phyloP scores from a whole-genome alignment of 2,797 vertebrate genomes.

The Nannoperca australis region DNA sequence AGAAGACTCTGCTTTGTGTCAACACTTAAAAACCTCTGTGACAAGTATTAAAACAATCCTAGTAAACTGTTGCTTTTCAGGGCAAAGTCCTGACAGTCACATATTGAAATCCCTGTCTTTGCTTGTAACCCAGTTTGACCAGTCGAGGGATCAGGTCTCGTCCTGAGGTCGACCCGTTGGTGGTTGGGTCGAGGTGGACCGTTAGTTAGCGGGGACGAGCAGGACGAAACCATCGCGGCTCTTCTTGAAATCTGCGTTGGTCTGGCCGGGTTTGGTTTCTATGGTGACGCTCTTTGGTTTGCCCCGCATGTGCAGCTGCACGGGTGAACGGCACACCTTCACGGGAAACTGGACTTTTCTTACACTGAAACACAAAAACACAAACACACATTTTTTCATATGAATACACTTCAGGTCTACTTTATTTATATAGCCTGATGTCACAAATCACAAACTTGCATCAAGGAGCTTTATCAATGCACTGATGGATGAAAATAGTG shows the following conservation, averaged over 20 bases:
- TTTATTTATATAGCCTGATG: neutral
- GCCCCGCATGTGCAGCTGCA: conserved; percentile 83
- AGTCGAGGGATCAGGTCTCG: neutral
- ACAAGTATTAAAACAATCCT: neutral
- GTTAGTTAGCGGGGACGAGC: conserved; percentile 75
- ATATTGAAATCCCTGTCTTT: neutral
- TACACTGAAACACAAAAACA: conserved; percentile 71
- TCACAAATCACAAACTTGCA: neutral
- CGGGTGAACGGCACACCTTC: conserved; percentile 71
- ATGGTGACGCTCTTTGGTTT: conserved; percentile 80
- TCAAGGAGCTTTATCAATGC: neutral
- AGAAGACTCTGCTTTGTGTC: conserved; percentile 16
- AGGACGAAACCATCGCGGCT: conserved; percentile 81
- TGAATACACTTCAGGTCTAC: neutral
- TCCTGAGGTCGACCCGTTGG: neutral
- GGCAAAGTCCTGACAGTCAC: neutral
- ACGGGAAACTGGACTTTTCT: conserved; percentile 74
- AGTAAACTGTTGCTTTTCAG: neutral
- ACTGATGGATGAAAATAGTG: too few species aligned
- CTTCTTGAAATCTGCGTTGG: conserved; percentile 82
- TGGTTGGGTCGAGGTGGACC: neutral
- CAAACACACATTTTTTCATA: conserved; percentile 18
- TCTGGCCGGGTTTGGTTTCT: conserved; percentile 77
- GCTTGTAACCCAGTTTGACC: neutral
- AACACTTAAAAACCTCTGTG: conserved; percentile 4